These are phyloP conservation scores for Rostratula benghalensis DNA, from an alignment of 2,113 vertebrate genomes.

Conservation along the genomic window DNA sequence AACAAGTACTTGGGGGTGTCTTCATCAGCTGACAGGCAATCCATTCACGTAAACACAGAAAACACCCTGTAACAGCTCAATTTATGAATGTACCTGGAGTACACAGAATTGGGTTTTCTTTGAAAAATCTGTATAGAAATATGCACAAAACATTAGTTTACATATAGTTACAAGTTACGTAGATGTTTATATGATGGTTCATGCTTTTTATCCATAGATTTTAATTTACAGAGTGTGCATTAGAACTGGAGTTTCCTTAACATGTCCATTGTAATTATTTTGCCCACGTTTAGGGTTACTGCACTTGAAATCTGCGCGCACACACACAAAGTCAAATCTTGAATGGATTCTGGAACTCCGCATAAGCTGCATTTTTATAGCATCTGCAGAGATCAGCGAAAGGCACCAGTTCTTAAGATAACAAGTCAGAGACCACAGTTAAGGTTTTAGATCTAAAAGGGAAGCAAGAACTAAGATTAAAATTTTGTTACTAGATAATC, in stretches of 20 bases:
- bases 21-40: constrained; percentile 28
- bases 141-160: constrained; percentile 61
- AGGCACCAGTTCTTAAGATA: constrained; percentile 46
- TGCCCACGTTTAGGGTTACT: neutral
- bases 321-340: neutral
- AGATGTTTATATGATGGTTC: constrained; percentile 27
- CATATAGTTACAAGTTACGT: constrained; percentile 33
- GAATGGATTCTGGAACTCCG: constrained; percentile 32
- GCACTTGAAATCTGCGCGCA: constrained; percentile 31
- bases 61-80: constrained; percentile 12
- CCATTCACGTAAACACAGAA: constrained; percentile 50
- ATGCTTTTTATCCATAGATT: constrained; percentile 34
- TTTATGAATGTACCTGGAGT: constrained; percentile 8
- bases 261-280: neutral
- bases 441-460: constrained; percentile 17
- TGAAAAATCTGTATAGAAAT: constrained; percentile 45
- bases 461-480: constrained; percentile 2
- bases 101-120: neutral
- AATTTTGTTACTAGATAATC: neutral
- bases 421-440: constrained; percentile 21
- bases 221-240: constrained; percentile 50
- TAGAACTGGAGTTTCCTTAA: neutral
- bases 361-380: neutral
- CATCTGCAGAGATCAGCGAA: constrained; percentile 47
- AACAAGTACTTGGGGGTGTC: constrained; percentile 33